phyloP scores from a whole-genome alignment of 1,140 invertebrate species.

The Drosophila lini region DNA sequence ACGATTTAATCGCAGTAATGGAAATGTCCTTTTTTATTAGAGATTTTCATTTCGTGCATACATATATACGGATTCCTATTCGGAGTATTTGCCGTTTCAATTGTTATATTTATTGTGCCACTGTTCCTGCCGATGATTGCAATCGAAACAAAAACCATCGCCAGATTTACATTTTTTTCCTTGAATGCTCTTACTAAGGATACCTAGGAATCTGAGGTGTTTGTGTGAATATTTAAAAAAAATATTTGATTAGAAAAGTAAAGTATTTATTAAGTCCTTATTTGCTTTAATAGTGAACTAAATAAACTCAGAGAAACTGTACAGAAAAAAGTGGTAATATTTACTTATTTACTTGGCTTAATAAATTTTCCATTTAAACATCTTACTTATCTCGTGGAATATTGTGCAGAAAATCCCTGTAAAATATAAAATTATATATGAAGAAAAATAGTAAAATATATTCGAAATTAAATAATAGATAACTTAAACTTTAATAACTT shows the following conservation, averaged over 20 bases:
- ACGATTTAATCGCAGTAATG: constrained; percentile 81
- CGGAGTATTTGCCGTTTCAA: constrained; percentile 43
- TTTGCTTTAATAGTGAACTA: too few species aligned
- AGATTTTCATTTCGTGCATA: constrained; percentile 64
- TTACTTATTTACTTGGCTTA: too few species aligned
- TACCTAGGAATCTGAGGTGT: not conserved
- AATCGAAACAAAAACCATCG: constrained; percentile 33
- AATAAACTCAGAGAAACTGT: too few species aligned
- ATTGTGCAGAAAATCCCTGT: too few species aligned
- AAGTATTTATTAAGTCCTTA: too few species aligned
- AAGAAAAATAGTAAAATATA: too few species aligned
- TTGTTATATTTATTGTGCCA: constrained; percentile 67
- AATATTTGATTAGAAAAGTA: not conserved
- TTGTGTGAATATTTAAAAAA: not conserved
- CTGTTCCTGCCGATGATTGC: constrained; percentile 52
- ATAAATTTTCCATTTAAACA: too few species aligned
- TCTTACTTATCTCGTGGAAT: too few species aligned
- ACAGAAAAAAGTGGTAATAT: too few species aligned
- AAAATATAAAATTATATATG: too few species aligned
- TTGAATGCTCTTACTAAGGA: constrained; percentile 17
- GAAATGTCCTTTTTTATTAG: constrained; percentile 79
- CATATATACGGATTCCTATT: constrained; percentile 48
- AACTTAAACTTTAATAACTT: too few species aligned
- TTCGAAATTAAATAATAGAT: too few species aligned
- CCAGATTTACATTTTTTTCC: constrained; percentile 21